Conservation (phyloP, 1,140 invertebrate species). For the Anthonomus grandis region DNA sequence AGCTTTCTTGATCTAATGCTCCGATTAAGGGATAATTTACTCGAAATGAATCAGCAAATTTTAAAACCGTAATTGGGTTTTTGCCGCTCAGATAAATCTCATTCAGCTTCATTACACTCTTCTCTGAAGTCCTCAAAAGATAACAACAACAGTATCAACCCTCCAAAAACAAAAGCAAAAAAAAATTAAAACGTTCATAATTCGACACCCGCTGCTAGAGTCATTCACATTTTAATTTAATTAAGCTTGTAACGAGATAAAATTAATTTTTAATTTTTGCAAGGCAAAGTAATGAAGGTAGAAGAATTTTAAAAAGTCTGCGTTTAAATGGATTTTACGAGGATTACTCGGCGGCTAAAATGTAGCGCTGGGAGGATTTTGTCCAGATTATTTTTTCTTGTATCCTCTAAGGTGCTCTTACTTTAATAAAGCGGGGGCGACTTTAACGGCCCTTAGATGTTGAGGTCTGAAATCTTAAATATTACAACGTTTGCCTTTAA, state of each 20-base stretch:
- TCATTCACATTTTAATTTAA: conserved; percentile 45
- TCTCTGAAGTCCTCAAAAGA: too few relatives aligned
- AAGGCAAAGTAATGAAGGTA: conserved; percentile 38
- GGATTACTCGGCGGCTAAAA: conserved; percentile 35
- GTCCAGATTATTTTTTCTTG: conserved; percentile 44
- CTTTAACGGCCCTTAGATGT: too few relatives aligned
- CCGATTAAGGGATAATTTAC: too few relatives aligned
- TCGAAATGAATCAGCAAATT: too few relatives aligned
- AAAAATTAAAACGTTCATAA: conserved; percentile 28
- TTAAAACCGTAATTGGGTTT: too few relatives aligned
- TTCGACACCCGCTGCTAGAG: conserved; percentile 38
- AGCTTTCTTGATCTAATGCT: too few relatives aligned
- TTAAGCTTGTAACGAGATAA: conserved; percentile 45
- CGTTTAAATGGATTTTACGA: conserved; percentile 38
- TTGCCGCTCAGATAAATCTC: too few relatives aligned
- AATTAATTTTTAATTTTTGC: conserved; percentile 46
- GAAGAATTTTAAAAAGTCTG: conserved; percentile 38
- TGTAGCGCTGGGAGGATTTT: conserved; percentile 36
- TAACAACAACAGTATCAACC: too few relatives aligned
- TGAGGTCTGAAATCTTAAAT: too few relatives aligned
- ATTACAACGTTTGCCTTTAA: too few relatives aligned
- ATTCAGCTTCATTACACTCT: too few relatives aligned
- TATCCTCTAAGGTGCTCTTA: conserved; percentile 41
- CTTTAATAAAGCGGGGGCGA: conserved; percentile 44
- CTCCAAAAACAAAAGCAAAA: conserved; percentile 18